Conservation (phyloP, 2,888 invertebrate species). For the Gryllus longicercus region DNA sequence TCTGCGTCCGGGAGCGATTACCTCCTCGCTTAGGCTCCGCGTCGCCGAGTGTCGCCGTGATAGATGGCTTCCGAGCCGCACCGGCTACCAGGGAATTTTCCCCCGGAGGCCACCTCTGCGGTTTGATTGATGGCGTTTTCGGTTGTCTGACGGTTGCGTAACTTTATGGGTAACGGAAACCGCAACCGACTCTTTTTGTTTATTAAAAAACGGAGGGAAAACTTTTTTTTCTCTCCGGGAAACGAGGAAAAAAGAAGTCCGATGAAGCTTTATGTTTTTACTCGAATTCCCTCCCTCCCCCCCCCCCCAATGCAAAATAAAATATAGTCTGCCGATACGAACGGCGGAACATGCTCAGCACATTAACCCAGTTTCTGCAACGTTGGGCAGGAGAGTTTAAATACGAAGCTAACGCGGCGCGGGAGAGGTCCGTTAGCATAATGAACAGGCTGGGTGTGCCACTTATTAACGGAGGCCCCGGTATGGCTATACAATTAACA, state of each 20-base stretch:
- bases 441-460: neutral
- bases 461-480: neutral
- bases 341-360: neutral
- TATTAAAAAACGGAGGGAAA: neutral
- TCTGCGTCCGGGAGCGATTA: neutral
- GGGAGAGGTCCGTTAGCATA: neutral
- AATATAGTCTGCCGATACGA: neutral
- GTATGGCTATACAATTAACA: constrained; percentile 1
- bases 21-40: neutral
- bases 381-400: neutral
- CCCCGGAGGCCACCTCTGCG: neutral
- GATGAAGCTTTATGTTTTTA: neutral
- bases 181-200: neutral
- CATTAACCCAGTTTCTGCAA: constrained; percentile 11
- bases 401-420: neutral
- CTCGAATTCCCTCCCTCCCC: neutral
- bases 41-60: constrained; percentile 6
- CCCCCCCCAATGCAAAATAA: neutral
- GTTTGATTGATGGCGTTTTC: constrained; percentile 25
- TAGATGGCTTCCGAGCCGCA: neutral
- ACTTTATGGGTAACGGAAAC: constrained; percentile 20
- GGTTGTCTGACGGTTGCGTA: constrained; percentile 20
- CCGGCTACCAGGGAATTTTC: neutral
- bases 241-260: neutral
- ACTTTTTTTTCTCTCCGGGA: neutral